Evolutionary conservation across 2,888 invertebrate genomes (phyloP).

Genomic region (Stomorhina lunata): DNA sequence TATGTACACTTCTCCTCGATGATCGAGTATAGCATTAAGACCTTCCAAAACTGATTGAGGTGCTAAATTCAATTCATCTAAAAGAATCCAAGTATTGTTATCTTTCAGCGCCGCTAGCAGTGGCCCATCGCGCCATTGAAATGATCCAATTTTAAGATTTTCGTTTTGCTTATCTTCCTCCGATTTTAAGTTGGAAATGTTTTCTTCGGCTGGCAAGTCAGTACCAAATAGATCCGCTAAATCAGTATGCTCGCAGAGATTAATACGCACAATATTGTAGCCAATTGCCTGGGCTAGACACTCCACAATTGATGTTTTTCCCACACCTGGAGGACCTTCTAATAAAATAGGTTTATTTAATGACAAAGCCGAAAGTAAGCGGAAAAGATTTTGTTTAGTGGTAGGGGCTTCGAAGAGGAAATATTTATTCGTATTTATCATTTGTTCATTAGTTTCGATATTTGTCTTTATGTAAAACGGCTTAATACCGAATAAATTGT

Average conservation of each 20-base stretch:
- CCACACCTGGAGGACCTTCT: slow-evolving; percentile 99
- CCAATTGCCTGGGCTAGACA: slow-evolving; percentile 93
- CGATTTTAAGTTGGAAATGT: slow-evolving; percentile 72
- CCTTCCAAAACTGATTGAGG: slow-evolving; percentile 99
- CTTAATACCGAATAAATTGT: slow-evolving; percentile 84
- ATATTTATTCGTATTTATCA: slow-evolving; percentile 70
- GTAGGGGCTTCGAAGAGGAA: slow-evolving; percentile 90
- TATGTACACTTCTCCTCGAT: slow-evolving; percentile 96
- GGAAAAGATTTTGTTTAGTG: slow-evolving; percentile 89
- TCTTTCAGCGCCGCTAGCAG: slow-evolving; percentile 94
- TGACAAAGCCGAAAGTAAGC: slow-evolving; percentile 93
- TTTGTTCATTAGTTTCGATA: slow-evolving; percentile 55
- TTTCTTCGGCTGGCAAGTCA: slow-evolving; percentile 96
- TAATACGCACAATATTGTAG: slow-evolving; percentile 93
- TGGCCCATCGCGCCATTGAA: slow-evolving; percentile 98
- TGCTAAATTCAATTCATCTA: slow-evolving; percentile 98
- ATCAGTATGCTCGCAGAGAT: slow-evolving; percentile 99
- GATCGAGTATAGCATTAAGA: slow-evolving; percentile 98
- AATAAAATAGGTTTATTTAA: slow-evolving; percentile 94
- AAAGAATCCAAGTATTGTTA: slow-evolving; percentile 94
- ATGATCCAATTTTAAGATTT: slow-evolving; percentile 85
- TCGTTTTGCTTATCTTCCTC: background rate
- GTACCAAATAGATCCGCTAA: slow-evolving; percentile 98
- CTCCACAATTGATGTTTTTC: slow-evolving; percentile 96
- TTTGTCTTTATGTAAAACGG: slow-evolving; percentile 85